Evolutionary conservation across 2,888 invertebrate species (phyloP), one percentile per base, ranked within the genome.

Genomic region (Ennomos fuscantarius): DNA sequence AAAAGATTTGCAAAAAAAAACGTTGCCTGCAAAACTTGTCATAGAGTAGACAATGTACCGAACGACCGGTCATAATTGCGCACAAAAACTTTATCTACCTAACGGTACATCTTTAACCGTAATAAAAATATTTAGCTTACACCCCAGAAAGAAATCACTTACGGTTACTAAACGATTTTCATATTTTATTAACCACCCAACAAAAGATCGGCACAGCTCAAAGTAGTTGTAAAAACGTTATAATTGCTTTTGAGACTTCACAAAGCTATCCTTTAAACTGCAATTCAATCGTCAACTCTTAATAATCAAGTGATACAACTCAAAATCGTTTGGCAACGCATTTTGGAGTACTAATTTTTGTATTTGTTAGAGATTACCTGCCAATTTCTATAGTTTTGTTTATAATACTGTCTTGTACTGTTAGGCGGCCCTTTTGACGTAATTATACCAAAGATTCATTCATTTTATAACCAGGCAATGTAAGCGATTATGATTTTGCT

Each of bases 151-250:
- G 61, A 46, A 63, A 43, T 62, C 58, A 50, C 55, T 66, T 59
- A 66, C 67, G 60, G 70, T n/a, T 59, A 68, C 72, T 75, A 71
- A 73, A 67, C 62, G 74, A 74, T 77, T 78, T 78, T 70, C 62
- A 77, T 76, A 71, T 69, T 81, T 78, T 79, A 79, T 74, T 73
- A 70, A 55, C 63, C 61, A 65, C 60, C 55, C 68, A 70, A 78
- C 76, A 79, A 79, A 76, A 68, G 60, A 72, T 72, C 86, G 87
- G 86, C 75, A 31, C 49, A 45, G 44, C 67, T 78, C 81, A 85
- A 84, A 84, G 77, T 50, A 54, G 73, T 72, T 79, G 79, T 86
- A 80, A 84, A 86, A 76, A 77, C 70, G 72, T 78, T 78, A 80
- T 84, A 77, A 86, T 84, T 59, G 75, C 75, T 76, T 76, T 79